Percentiles rank a stretch among this genome's conserved stretches.
Evolutionary conservation across 2,113 vertebrate species (phyloP).

Genomic region (Protobothrops mucrosquamatus): DNA sequence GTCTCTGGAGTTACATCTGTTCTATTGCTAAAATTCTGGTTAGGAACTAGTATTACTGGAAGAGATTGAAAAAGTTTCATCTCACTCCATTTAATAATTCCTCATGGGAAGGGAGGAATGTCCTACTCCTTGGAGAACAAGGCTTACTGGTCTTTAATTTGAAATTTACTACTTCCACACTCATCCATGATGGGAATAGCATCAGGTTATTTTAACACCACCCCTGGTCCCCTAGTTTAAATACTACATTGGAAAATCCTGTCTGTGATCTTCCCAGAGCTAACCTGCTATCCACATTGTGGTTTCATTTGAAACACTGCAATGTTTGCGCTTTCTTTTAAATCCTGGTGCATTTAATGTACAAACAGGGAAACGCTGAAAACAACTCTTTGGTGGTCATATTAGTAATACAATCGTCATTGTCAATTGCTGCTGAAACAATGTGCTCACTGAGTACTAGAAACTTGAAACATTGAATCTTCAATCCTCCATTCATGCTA

Average conservation of each 20-base stretch:
- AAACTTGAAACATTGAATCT: not conserved
- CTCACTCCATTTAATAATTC: not conserved
- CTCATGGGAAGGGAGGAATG: too few species aligned
- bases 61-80: not conserved
- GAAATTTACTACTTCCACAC: not conserved
- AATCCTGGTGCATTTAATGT: not conserved
- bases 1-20: not conserved
- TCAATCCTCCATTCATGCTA: too few species aligned
- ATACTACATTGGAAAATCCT: not conserved
- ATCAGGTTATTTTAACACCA: not conserved
- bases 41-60: not conserved
- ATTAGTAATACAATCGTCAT: not conserved
- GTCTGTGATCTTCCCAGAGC: not conserved
- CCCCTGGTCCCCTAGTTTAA: not conserved
- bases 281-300: not conserved
- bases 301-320: not conserved
- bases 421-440: not conserved
- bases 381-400: not conserved
- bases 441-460: not conserved
- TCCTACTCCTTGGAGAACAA: not conserved
- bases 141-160: not conserved
- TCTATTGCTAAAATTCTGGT: not conserved
- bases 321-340: conserved; percentile 13
- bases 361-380: not conserved
- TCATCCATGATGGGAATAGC: not conserved